Evolutionary conservation across 1,140 invertebrate genomes (phyloP), one percentile per base, ranked within the genome.

Genomic region (Littorina saxatilis): DNA sequence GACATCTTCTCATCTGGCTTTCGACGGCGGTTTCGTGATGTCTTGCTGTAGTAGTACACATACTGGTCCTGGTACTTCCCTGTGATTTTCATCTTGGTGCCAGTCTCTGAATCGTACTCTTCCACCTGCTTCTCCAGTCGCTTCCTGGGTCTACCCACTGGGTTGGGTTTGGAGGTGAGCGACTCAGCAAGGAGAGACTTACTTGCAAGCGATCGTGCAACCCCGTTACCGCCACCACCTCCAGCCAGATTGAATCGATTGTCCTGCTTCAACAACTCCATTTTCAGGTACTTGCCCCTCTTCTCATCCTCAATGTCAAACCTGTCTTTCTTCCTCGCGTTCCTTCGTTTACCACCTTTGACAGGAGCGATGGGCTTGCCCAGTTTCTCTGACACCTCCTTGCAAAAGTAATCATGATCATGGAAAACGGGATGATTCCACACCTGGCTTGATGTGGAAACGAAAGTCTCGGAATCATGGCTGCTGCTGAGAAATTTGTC

Each of bases 11-110:
- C 85, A 80, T 85, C 27, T 9, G 66, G 35, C 32, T 78, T 84
- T 63, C 89, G 77, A 11, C 87, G 72, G 39, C 87, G 81, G 63
- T 85, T 89, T 20, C 87, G 84, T 58, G 86, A 85, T 29, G 86
- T 88, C 76, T 89, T 91, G 37, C 87, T 89, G 63, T 89, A 80
- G 80, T 89, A 91, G 81, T 91, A 91, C 17, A 91, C 88, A 86
- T 87, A 91, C 75, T 91, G 87, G 79, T 91, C 88, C 82, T 90
- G 84, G 77, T 88, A 91, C 82, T 87, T 90, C 2, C 90, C 90
- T 17, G 89, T 90, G 47, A 91, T 91, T 85, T 91, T 91, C 32
- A 91, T 78, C 79, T 91, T 91, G 15, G 87, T 85, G 35, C 87
- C 90, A 61, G 85, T 85, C 61, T 85, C 82, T 50, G 78, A 75